phyloP scores from a whole-genome alignment of 2,888 invertebrate species.

The Leptinotarsa haldemani region DNA sequence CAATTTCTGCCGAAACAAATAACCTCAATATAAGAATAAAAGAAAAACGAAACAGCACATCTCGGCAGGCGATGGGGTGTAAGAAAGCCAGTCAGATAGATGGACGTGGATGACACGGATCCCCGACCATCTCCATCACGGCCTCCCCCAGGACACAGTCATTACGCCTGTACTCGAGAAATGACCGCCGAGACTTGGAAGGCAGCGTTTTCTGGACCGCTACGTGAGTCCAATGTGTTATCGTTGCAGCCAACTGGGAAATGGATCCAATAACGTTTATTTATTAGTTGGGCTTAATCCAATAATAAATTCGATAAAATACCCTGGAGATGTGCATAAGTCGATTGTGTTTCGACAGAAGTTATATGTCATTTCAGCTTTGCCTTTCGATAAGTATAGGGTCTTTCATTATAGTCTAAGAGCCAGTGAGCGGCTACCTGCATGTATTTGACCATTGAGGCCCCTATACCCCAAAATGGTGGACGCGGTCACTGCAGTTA shows the following conservation, averaged over 20 bases:
- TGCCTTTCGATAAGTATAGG: no score
- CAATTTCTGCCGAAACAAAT: constrained; percentile 33
- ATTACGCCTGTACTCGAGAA: constrained; percentile 49
- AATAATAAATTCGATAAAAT: constrained; percentile 45
- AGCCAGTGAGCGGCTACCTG: no score
- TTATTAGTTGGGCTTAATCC: constrained; percentile 44
- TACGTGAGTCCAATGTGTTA: constrained; percentile 47
- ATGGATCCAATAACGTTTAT: constrained; percentile 47
- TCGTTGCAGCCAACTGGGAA: constrained; percentile 33
- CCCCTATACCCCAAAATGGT: no score
- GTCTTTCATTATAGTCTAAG: no score
- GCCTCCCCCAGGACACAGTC: constrained; percentile 46
- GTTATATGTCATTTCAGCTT: constrained; percentile 1
- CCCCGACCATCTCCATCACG: constrained; percentile 51
- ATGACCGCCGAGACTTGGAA: constrained; percentile 44
- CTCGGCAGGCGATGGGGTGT: constrained; percentile 33
- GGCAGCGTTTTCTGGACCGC: constrained; percentile 33
- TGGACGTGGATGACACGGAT: constrained; percentile 47
- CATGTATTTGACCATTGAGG: no score
- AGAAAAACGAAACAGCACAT: constrained; percentile 33
- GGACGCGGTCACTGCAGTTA: no score
- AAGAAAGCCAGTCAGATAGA: constrained; percentile 42
- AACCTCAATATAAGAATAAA: constrained; percentile 38
- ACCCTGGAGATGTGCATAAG: constrained; percentile 28
- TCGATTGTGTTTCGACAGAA: constrained; percentile 31